Evolutionary conservation across 1,140 invertebrate genomes (phyloP).

Genomic region (Hyposmocoma kahamanoa): DNA sequence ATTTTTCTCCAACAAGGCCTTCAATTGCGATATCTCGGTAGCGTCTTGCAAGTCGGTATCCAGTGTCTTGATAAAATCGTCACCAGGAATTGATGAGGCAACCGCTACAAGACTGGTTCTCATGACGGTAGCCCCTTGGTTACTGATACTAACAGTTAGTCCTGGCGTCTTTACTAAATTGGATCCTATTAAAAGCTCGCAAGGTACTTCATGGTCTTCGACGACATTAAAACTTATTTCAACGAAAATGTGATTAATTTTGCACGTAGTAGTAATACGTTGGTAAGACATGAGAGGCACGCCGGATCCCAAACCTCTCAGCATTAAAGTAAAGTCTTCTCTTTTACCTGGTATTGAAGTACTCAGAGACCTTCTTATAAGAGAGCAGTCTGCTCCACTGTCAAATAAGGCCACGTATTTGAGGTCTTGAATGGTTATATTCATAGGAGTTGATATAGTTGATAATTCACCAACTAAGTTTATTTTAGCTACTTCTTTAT

Average conservation of each 20-base stretch:
- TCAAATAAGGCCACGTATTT: conserved; percentile 3
- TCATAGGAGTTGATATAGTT: conserved; percentile 2
- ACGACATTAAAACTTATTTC: conserved; percentile 4
- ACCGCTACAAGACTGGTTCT: neutral
- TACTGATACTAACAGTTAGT: neutral
- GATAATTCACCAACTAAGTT: neutral
- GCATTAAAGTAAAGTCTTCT: neutral
- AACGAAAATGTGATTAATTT: conserved; percentile 2
- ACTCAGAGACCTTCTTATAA: neutral
- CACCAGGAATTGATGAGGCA: neutral
- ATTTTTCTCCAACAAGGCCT: neutral
- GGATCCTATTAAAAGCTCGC: conserved; percentile 5
- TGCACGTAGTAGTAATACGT: neutral
- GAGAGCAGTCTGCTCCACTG: conserved; percentile 7
- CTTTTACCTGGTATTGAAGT: conserved; percentile 6
- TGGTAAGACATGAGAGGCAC: conserved; percentile 1
- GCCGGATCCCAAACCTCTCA: neutral
- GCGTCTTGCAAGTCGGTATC: conserved; percentile 4
- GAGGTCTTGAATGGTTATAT: neutral
- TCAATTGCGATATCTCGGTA: neutral
- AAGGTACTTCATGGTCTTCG: conserved; percentile 9
- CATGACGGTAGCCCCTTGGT: neutral
- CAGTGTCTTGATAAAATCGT: neutral
- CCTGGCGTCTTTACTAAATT: conserved; percentile 3
- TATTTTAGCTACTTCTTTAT: conserved; percentile 1